A percentile compares a stretch with the other conserved stretches of the same genome.
Conservation (phyloP, 2,888 invertebrate genomes). For the Pasiphila rectangulata region DNA sequence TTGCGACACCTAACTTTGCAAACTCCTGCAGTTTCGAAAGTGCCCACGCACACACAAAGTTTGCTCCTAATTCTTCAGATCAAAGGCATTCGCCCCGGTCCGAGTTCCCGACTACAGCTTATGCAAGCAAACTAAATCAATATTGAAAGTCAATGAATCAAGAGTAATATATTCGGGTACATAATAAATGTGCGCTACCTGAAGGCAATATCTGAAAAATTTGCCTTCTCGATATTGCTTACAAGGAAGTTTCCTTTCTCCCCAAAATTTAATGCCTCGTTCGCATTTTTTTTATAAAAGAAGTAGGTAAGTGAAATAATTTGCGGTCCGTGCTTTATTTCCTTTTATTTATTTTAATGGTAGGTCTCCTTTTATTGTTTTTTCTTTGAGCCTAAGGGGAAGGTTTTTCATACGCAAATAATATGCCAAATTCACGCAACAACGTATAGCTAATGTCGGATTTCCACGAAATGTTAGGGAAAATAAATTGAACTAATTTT, state of each 20-base stretch:
- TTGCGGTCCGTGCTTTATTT: conserved; percentile 78
- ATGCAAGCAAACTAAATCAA: conserved; percentile 81
- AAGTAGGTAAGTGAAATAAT: conserved; percentile 81
- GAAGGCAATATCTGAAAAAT: conserved; percentile 82
- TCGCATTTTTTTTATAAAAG: conserved; percentile 79
- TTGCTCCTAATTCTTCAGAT: conserved; percentile 58
- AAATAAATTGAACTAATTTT: conserved; percentile 63
- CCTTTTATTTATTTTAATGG: conserved; percentile 81
- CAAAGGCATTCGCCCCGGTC: conserved; percentile 49
- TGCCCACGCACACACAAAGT: conserved; percentile 45
- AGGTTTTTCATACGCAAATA: conserved; percentile 54
- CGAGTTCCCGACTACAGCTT: conserved; percentile 71
- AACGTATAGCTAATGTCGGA: conserved; percentile 56
- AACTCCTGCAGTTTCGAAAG: conserved; percentile 38
- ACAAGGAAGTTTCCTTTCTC: conserved; percentile 81
- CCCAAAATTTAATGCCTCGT: conserved; percentile 81
- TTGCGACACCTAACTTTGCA: conserved; percentile 29
- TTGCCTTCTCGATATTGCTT: conserved; percentile 81
- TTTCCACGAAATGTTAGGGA: conserved; percentile 54
- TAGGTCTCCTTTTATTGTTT: conserved; percentile 74
- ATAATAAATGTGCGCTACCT: conserved; percentile 82
- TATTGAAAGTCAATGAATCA: conserved; percentile 81
- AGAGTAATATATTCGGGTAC: conserved; percentile 82
- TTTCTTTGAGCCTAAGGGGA: conserved; percentile 63
- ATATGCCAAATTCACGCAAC: conserved; percentile 54